phyloP scores from a whole-genome alignment of 2,888 invertebrate species.

The Xylophagus ater region DNA sequence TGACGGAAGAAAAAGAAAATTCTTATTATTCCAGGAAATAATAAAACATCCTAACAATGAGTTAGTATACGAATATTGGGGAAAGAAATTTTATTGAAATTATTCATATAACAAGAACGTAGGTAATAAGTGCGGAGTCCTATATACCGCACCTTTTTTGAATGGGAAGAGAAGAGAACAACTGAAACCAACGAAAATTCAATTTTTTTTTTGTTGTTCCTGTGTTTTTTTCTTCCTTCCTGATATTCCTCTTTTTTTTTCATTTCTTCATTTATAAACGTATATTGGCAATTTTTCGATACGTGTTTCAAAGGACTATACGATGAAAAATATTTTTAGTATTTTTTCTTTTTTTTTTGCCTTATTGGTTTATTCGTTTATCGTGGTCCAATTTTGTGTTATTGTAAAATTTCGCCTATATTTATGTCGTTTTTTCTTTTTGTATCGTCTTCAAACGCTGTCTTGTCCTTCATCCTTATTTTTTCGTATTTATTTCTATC shows the following conservation, averaged over 20 bases:
- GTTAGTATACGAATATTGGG: conserved; percentile 5
- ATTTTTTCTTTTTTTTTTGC: too few relatives aligned
- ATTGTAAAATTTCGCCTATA: conserved; percentile 14
- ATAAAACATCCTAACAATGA: conserved; percentile 5
- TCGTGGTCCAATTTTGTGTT: conserved; percentile 13
- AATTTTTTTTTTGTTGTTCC: too few relatives aligned
- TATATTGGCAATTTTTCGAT: too few relatives aligned
- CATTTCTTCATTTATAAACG: too few relatives aligned
- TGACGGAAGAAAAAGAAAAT: background rate
- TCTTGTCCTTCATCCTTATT: too few relatives aligned
- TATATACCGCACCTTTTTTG: conserved; percentile 2
- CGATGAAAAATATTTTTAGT: too few relatives aligned
- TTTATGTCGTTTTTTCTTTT: too few relatives aligned
- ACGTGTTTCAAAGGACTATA: too few relatives aligned
- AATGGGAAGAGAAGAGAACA: background rate
- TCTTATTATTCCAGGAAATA: background rate
- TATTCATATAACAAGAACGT: conserved; percentile 10
- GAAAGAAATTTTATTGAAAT: conserved; percentile 11
- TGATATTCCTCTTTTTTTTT: too few relatives aligned
- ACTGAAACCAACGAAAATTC: background rate
- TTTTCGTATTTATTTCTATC: too few relatives aligned
- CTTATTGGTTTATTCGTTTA: conserved; percentile 14
- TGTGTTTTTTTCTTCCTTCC: too few relatives aligned
- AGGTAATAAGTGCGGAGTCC: conserved; percentile 5
- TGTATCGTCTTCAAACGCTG: too few relatives aligned